These are phyloP conservation scores for Coregonus suidteri DNA, from an alignment of 2,797 vertebrate species.

Conservation along the genomic window DNA sequence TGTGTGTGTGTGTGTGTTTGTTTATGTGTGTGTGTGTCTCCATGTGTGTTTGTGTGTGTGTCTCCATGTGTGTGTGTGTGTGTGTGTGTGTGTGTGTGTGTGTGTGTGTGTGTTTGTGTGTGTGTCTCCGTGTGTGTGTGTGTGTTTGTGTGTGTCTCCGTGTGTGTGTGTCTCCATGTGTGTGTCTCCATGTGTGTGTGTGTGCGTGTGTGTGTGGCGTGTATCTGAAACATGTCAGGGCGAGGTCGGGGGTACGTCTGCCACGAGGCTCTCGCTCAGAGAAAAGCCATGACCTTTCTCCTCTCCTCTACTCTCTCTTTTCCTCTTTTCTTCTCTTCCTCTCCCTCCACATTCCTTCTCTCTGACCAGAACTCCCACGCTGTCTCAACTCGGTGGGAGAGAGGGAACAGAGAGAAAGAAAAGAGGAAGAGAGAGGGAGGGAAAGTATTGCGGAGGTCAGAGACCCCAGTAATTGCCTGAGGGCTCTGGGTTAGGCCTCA, in stretches of 20 bases:
- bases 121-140: not conserved
- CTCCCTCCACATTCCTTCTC: slow-evolving; percentile 69
- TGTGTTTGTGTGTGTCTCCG: slow-evolving; percentile 2
- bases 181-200: slow-evolving; percentile 1
- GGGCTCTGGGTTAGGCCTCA: slow-evolving; percentile 48
- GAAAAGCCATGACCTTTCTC: slow-evolving; percentile 67
- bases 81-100: no score
- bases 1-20: no score
- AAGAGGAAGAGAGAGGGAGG: not conserved
- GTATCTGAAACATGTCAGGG: slow-evolving; percentile 39
- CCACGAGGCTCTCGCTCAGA: slow-evolving; percentile 59
- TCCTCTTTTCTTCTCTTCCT: not conserved
- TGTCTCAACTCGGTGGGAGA: slow-evolving; percentile 54
- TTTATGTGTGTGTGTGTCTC: no score
- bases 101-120: no score
- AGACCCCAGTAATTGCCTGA: slow-evolving; percentile 60
- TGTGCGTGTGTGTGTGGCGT: not conserved
- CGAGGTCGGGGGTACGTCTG: slow-evolving; percentile 68
- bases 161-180: not conserved
- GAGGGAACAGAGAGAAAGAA: slow-evolving; percentile 22
- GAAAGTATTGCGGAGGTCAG: slow-evolving; percentile 67
- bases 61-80: not conserved
- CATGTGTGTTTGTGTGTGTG: not conserved
- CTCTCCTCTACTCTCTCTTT: not conserved
- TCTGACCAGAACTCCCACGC: slow-evolving; percentile 72